A percentile compares a stretch with the other conserved stretches of the same genome.
Evolutionary conservation across 92 coral and sea anemone genomes (phyloP).

Genomic region (Porites cylindrica): DNA sequence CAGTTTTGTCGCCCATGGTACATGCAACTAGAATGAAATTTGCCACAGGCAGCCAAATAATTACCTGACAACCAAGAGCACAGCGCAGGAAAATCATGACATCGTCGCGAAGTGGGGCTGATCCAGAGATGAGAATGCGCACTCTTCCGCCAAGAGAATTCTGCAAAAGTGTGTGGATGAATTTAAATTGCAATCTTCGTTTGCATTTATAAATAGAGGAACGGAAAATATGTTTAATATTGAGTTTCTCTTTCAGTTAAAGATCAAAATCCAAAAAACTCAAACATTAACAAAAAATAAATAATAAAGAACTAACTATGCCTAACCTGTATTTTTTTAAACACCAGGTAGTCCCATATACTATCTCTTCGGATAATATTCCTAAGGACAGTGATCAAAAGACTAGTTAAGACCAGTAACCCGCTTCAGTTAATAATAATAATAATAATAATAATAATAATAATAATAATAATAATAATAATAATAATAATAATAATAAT

Average conservation of each 20-base stretch:
- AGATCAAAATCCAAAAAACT: too few species aligned
- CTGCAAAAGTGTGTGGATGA: conserved; percentile 29
- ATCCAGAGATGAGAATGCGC: conserved; percentile 89
- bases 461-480: too few species aligned
- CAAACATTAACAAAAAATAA: too few species aligned
- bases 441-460: too few species aligned
- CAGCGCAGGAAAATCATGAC: conserved; percentile 93
- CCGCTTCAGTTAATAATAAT: neutral
- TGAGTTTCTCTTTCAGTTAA: too few species aligned
- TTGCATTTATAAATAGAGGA: too few species aligned
- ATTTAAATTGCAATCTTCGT: too few species aligned
- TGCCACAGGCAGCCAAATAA: neutral
- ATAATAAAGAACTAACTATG: neutral
- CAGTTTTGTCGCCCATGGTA: too few species aligned
- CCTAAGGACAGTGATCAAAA: conserved; percentile 44
- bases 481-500: too few species aligned
- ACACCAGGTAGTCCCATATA: conserved; percentile 95
- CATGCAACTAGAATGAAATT: too few species aligned
- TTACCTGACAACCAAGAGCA: conserved; percentile 93
- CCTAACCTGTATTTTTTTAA: conserved; percentile 89
- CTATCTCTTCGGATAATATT: conserved; percentile 88
- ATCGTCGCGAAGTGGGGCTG: conserved; percentile 96
- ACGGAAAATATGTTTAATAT: too few species aligned
- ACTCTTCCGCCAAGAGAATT: conserved; percentile 93
- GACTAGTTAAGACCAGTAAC: neutral